A percentile compares a stretch with the other conserved stretches of the same genome.
These are phyloP conservation scores for Phalacrocorax pelagicus DNA, from an alignment of 2,113 vertebrate genomes.

Conservation along the genomic window DNA sequence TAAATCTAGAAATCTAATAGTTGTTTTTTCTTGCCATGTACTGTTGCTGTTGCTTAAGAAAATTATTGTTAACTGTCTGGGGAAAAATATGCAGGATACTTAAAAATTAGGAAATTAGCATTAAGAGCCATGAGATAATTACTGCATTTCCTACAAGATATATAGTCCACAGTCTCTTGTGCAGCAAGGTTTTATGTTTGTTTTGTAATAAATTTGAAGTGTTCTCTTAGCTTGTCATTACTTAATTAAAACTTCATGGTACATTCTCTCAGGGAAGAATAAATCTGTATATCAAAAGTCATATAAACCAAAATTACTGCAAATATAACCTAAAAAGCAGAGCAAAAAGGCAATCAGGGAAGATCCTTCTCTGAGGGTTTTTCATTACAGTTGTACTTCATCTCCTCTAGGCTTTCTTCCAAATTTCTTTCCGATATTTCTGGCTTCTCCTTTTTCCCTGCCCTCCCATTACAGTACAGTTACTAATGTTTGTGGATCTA, in stretches of 20 bases:
- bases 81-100: not conserved
- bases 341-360: constrained; percentile 11
- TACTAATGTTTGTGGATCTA: not conserved
- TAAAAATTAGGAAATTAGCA: not conserved
- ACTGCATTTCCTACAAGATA: not conserved
- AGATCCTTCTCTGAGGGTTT: constrained; percentile 3
- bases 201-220: not conserved
- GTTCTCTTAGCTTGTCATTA: not conserved
- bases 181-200: not conserved
- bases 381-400: not conserved
- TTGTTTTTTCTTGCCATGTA: not conserved
- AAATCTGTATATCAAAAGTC: not conserved
- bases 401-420: constrained; percentile 3
- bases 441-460: not conserved
- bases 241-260: not conserved
- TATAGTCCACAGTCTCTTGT: not conserved
- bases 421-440: constrained; percentile 1
- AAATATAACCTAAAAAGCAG: not conserved
- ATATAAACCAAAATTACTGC: not conserved
- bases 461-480: not conserved
- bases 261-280: not conserved
- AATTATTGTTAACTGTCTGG: not conserved
- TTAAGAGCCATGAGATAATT: not conserved
- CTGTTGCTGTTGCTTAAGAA: not conserved
- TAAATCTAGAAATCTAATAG: not conserved